phyloP scores from a whole-genome alignment of 2,113 vertebrate genomes.

The Onychostruthus taczanowskii region DNA sequence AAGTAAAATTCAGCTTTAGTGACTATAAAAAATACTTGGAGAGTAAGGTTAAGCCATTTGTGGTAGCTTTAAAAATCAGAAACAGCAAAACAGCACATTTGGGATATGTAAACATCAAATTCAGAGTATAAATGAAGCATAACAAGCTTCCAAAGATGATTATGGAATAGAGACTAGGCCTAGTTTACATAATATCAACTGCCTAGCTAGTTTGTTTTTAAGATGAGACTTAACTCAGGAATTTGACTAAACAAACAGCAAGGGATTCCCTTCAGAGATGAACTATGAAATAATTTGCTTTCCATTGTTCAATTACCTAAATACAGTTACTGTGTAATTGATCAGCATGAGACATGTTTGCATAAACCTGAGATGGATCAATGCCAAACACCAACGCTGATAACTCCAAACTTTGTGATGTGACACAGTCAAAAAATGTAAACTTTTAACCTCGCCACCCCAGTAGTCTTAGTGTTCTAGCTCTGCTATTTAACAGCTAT shows the following conservation, averaged over 20 bases:
- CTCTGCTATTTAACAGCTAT: not conserved
- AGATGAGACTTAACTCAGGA: slow-evolving; percentile 17
- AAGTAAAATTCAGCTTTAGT: not conserved
- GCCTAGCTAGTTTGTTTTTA: not conserved
- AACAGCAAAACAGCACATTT: not conserved
- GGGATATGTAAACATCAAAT: slow-evolving; percentile 25
- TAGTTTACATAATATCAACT: not conserved
- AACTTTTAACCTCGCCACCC: not conserved
- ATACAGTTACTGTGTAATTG: not conserved
- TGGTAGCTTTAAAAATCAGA: not conserved
- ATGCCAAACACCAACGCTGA: not conserved
- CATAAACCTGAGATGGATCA: not conserved
- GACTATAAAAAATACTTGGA: not conserved
- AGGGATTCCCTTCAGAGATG: not conserved
- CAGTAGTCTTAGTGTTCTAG: not conserved
- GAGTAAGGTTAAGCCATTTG: not conserved
- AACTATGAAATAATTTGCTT: not conserved
- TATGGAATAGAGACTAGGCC: not conserved
- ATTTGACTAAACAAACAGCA: not conserved
- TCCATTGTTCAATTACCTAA: not conserved
- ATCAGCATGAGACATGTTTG: not conserved
- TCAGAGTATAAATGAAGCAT: not conserved
- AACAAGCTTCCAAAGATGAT: not conserved
- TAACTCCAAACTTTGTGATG: not conserved
- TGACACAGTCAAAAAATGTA: not conserved